A percentile compares a stretch with the other conserved stretches of the same genome.
Evolutionary conservation across 2,113 vertebrate genomes (phyloP).

Genomic region (Phylloscopus whistleri): DNA sequence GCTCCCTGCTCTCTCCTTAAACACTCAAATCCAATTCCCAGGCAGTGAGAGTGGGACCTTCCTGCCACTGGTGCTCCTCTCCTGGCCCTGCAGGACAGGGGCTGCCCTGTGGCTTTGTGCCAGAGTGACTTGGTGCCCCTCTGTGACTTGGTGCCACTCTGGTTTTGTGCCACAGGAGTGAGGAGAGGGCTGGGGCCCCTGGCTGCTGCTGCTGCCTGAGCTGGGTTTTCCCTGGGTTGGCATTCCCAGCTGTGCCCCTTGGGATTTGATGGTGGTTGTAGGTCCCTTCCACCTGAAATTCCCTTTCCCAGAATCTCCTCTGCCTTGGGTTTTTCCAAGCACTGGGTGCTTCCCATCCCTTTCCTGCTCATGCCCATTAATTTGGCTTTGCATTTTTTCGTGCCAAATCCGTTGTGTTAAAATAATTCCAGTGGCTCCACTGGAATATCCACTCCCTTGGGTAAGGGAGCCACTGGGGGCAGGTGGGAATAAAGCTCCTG

Average conservation of each 20-base stretch:
- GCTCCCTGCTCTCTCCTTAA: background rate
- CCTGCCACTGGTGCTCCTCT: background rate
- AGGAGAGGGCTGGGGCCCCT: background rate
- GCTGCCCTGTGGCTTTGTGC: background rate
- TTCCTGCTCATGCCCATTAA: background rate
- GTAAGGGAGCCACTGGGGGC: too few relatives aligned
- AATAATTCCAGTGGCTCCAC: background rate
- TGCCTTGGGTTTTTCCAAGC: background rate
- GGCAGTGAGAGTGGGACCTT: background rate
- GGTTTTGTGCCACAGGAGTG: background rate
- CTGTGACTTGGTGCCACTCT: too few relatives aligned
- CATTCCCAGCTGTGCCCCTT: background rate
- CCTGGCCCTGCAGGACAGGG: background rate
- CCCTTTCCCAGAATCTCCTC: background rate
- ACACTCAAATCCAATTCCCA: conserved; percentile 16
- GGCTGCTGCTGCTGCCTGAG: background rate
- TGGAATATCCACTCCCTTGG: too few relatives aligned
- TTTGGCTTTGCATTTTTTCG: background rate
- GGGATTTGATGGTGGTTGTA: background rate
- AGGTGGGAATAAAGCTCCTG: background rate
- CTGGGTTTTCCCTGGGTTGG: fast-evolving
- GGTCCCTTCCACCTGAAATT: background rate
- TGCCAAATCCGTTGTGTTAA: background rate
- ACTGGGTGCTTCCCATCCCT: background rate
- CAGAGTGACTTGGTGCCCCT: too few relatives aligned